Evolutionary conservation across 1,140 invertebrate genomes (phyloP).

Genomic region (Ephestia elutella): DNA sequence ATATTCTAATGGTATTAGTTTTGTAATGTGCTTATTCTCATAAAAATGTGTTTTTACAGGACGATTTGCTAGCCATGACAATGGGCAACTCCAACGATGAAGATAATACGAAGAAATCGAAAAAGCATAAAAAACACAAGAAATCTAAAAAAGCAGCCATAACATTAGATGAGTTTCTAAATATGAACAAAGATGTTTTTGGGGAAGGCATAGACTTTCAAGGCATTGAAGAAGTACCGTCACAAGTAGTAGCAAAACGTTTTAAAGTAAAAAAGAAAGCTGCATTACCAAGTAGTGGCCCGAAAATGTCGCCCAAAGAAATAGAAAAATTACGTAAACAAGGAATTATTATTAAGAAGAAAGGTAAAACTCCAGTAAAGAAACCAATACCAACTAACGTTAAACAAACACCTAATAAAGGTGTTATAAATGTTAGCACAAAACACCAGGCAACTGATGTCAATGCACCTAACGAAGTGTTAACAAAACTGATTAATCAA

Average conservation of each 20-base stretch:
- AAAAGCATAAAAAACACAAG: slow-evolving; percentile 68
- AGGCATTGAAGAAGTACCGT: slow-evolving; percentile 64
- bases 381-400: slow-evolving; percentile 12
- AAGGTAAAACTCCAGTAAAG: slow-evolving; percentile 21
- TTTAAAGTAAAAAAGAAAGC: slow-evolving; percentile 43
- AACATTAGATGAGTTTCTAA: slow-evolving; percentile 66
- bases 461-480: slow-evolving; percentile 36
- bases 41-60: too few relatives aligned
- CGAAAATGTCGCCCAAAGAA: slow-evolving; percentile 35
- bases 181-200: slow-evolving; percentile 72
- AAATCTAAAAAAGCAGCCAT: slow-evolving; percentile 65
- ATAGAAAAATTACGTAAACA: slow-evolving; percentile 63
- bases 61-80: slow-evolving; percentile 48
- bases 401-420: not conserved
- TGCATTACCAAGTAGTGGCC: slow-evolving; percentile 20
- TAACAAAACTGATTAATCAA: slow-evolving; percentile 55
- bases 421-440: not conserved
- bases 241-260: slow-evolving; percentile 47
- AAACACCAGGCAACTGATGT: slow-evolving; percentile 10
- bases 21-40: too few relatives aligned
- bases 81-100: slow-evolving; percentile 38
- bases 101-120: slow-evolving; percentile 38
- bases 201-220: slow-evolving; percentile 61
- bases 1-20: too few relatives aligned
- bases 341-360: slow-evolving; percentile 57